Conservation (phyloP, 2,888 invertebrate genomes). For the Sturmia bella region DNA sequence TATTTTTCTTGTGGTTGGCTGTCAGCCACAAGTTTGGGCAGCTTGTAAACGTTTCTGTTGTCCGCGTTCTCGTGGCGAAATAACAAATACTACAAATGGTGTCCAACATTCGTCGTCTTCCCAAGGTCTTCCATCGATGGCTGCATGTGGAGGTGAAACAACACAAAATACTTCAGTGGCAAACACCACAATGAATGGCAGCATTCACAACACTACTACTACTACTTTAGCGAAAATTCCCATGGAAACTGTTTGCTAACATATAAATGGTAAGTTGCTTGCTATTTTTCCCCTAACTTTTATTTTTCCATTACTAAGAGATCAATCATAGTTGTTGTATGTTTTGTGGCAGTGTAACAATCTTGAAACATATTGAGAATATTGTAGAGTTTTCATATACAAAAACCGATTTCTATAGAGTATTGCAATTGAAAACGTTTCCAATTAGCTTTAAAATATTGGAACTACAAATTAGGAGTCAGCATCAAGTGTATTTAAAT, state of each 20-base stretch:
- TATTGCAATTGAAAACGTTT: too few relatives aligned
- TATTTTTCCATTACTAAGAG: conserved; percentile 21
- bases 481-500: too few relatives aligned
- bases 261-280: conserved; percentile 71
- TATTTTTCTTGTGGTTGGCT: conserved; percentile 94
- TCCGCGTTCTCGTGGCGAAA: conserved; percentile 83
- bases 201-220: conserved; percentile 29
- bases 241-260: conserved; percentile 86
- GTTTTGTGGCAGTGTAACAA: conserved; percentile 1
- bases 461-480: too few relatives aligned
- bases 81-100: conserved; percentile 84
- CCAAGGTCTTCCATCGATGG: conserved; percentile 91
- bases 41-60: conserved; percentile 87
- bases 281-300: conserved; percentile 7
- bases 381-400: too few relatives aligned
- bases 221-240: conserved; percentile 82
- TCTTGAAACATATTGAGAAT: conserved; percentile 18
- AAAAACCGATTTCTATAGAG: too few relatives aligned
- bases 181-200: conserved; percentile 69
- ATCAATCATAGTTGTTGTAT: background rate
- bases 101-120: conserved; percentile 89
- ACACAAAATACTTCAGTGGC: conserved; percentile 77
- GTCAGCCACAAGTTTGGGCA: conserved; percentile 91
- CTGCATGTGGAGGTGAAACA: conserved; percentile 76
- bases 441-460: too few relatives aligned